These are phyloP conservation scores for Spheniscus mendiculus DNA, from an alignment of 2,113 vertebrate species.

Conservation along the genomic window DNA sequence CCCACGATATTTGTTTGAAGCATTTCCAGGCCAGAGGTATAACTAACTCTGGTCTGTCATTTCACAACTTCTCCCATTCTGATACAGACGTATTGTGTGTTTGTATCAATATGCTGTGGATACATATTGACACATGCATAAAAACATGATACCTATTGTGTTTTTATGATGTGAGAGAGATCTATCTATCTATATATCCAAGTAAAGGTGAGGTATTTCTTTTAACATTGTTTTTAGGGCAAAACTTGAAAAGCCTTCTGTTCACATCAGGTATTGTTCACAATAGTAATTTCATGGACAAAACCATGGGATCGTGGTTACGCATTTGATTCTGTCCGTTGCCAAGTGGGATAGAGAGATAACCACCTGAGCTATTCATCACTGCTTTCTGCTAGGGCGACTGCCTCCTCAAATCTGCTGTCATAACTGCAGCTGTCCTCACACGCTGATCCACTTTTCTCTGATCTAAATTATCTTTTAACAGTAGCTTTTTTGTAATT, in stretches of 20 bases:
- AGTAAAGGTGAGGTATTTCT: not conserved
- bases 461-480: not conserved
- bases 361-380: not conserved
- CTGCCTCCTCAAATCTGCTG: not conserved
- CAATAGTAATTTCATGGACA: not conserved
- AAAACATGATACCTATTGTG: not conserved
- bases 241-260: not conserved
- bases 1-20: not conserved
- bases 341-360: not conserved
- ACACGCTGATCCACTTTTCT: not conserved
- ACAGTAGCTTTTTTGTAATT: not conserved
- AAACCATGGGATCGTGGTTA: not conserved
- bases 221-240: not conserved
- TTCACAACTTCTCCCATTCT: not conserved
- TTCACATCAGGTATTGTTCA: not conserved
- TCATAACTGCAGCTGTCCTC: not conserved
- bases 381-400: not conserved
- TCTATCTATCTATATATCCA: too few species aligned
- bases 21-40: not conserved
- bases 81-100: not conserved
- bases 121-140: not conserved
- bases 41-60: not conserved
- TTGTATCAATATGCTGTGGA: not conserved
- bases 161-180: not conserved
- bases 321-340: not conserved